A percentile compares a stretch with the other conserved stretches of the same genome.
Conservation (phyloP, 2,888 invertebrate species). For the Trypoxylon attenuatum region DNA sequence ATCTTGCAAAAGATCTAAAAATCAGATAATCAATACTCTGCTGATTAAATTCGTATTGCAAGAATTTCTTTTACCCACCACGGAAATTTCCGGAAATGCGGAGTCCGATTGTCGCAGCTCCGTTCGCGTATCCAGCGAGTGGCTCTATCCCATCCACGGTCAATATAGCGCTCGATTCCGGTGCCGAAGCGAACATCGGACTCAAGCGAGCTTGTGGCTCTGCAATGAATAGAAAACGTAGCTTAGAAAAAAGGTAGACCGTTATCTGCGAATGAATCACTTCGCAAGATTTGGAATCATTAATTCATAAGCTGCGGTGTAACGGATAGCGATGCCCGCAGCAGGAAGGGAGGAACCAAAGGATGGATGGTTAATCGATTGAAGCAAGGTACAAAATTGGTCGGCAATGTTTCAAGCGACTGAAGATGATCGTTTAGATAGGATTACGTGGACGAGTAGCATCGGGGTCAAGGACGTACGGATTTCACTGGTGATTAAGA, state of each 20-base stretch:
- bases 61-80: slow-evolving; percentile 49
- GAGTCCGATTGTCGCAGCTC: slow-evolving; percentile 64
- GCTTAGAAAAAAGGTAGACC: no score
- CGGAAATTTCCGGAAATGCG: slow-evolving; percentile 65
- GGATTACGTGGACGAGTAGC: slow-evolving; percentile 24
- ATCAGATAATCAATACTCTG: background rate
- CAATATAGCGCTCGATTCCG: slow-evolving; percentile 48
- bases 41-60: background rate
- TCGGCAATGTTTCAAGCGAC: background rate
- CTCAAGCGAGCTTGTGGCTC: slow-evolving; percentile 55
- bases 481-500: slow-evolving; percentile 35
- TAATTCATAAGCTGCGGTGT: no score
- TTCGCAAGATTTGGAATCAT: no score
- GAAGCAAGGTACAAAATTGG: no score
- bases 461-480: slow-evolving; percentile 44
- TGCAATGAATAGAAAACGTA: no score
- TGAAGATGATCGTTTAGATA: slow-evolving; percentile 22
- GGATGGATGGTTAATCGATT: no score
- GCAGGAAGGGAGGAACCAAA: no score
- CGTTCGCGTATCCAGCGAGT: slow-evolving; percentile 65
- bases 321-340: no score
- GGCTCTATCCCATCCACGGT: slow-evolving; percentile 53
- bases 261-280: no score
- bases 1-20: slow-evolving; percentile 76
- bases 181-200: slow-evolving; percentile 43